Conservation (phyloP, 64 coral and sea anemone genomes). For the Stylophora pistillata region DNA sequence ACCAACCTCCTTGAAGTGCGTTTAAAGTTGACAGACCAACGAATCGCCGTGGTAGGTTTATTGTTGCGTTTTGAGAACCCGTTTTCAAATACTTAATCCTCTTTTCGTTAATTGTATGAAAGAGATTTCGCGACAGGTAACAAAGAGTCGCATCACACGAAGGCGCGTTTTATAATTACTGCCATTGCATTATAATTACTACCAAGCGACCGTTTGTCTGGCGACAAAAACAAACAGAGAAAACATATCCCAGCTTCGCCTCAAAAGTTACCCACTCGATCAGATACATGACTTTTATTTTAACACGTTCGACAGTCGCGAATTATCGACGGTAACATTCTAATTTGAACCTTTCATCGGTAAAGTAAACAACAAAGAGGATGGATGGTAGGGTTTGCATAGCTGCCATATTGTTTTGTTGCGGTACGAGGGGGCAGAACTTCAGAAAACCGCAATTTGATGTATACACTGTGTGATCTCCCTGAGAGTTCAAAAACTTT, state of each 20-base stretch:
- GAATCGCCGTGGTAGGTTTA: background rate
- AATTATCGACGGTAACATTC: slow-evolving; percentile 25
- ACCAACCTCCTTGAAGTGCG: background rate
- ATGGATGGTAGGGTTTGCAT: background rate
- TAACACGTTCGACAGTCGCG: background rate
- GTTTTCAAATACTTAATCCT: slow-evolving; percentile 22
- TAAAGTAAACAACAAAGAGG: slow-evolving; percentile 19
- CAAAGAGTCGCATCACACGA: background rate
- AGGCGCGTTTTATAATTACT: background rate
- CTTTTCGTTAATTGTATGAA: slow-evolving; percentile 34
- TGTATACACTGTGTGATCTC: background rate
- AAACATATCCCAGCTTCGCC: background rate
- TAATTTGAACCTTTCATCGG: slow-evolving; percentile 14
- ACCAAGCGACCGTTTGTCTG: background rate
- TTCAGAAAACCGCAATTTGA: background rate
- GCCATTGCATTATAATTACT: background rate
- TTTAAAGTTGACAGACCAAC: background rate
- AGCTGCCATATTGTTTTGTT: background rate
- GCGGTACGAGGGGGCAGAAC: slow-evolving; percentile 1
- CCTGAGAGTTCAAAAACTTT: background rate
- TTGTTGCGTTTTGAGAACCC: slow-evolving; percentile 23
- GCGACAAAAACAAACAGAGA: background rate
- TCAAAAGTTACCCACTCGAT: background rate
- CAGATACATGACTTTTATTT: background rate
- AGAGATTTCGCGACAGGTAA: slow-evolving; percentile 9